These are phyloP conservation scores for Physeter macrocephalus DNA, from an alignment of 2,113 vertebrate genomes.

Conservation along the genomic window DNA sequence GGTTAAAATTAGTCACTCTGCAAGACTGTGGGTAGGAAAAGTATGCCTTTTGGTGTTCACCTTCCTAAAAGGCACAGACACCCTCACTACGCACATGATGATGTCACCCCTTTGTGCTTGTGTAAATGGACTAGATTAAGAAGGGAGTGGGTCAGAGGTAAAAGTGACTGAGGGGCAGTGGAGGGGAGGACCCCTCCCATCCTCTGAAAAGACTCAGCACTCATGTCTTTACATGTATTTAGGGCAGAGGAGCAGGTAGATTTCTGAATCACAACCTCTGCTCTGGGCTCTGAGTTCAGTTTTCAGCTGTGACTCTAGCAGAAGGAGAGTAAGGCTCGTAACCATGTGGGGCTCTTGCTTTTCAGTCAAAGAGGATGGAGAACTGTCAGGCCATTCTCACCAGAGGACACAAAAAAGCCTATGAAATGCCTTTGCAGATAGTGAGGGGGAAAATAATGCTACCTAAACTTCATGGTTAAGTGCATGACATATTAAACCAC, in stretches of 20 bases:
- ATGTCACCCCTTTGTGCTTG: conserved; percentile 43
- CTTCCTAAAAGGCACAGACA: conserved; percentile 26
- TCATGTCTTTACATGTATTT: neutral
- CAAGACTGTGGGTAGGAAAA: neutral
- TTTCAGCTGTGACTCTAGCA: neutral
- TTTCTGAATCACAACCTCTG: neutral
- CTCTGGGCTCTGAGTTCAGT: neutral
- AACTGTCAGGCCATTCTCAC: neutral
- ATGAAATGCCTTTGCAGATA: neutral
- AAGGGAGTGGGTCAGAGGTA: conserved; percentile 42
- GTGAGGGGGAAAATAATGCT: neutral
- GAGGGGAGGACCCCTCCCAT: neutral
- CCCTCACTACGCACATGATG: neutral
- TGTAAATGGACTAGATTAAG: conserved; percentile 47
- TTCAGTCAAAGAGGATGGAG: neutral
- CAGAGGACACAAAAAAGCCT: neutral
- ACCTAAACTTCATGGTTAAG: neutral
- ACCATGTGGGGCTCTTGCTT: neutral
- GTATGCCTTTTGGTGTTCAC: conserved; percentile 48
- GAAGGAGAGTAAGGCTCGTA: neutral
- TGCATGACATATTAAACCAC: neutral
- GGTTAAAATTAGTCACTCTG: conserved; percentile 16
- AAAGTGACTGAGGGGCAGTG: neutral
- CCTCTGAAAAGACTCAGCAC: neutral
- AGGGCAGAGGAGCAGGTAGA: neutral